Conservation (phyloP, 2,113 vertebrate genomes). For the Podarcis raffonei region DNA sequence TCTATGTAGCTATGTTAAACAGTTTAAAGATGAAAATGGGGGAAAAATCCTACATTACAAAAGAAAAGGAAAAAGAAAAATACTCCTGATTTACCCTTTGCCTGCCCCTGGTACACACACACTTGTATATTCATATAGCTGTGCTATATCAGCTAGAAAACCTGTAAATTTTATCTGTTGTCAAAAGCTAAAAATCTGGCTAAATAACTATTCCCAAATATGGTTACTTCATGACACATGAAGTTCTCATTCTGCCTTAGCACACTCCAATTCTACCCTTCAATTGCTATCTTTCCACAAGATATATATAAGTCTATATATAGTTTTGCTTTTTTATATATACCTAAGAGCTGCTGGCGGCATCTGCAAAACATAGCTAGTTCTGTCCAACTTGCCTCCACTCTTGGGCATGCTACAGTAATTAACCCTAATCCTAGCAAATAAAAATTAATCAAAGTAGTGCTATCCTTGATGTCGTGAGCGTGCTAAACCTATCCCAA, state of each 20-base stretch:
- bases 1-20: no score
- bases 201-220: background rate
- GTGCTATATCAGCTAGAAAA: background rate
- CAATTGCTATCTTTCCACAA: background rate
- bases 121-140: background rate
- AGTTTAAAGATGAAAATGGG: no score
- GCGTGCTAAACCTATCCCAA: conserved; percentile 38
- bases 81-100: no score
- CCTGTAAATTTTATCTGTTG: background rate
- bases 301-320: conserved; percentile 14
- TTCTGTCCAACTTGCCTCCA: conserved; percentile 65
- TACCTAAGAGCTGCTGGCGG: conserved; percentile 53
- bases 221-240: background rate
- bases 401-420: conserved; percentile 57
- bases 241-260: background rate
- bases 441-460: conserved; percentile 68
- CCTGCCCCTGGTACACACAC: no score
- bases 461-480: conserved; percentile 57
- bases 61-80: no score
- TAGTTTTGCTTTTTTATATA: conserved; percentile 36
- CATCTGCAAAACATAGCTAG: conserved; percentile 57
- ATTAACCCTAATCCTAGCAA: conserved; percentile 68
- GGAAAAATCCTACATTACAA: no score
- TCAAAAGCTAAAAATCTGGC: background rate
- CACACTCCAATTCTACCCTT: background rate